A percentile compares a stretch with the other conserved stretches of the same genome.
Conservation (phyloP, 2,797 vertebrate species). For the Leuciscus waleckii region DNA sequence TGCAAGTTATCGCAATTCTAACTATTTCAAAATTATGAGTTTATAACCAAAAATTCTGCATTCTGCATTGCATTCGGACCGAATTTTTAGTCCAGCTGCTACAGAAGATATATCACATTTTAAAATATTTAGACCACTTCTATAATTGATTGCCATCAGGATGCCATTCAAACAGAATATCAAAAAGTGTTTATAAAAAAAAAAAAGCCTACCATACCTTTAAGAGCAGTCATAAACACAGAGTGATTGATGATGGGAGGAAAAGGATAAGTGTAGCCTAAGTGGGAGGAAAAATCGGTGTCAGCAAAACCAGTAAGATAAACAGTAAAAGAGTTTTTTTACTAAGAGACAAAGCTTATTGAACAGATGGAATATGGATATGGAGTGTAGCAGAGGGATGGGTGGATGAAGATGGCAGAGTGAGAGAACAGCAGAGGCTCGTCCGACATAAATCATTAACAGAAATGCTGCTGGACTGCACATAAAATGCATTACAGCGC, state of each 20-base stretch:
- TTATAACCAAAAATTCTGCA: background rate
- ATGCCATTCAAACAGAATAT: background rate
- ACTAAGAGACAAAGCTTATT: background rate
- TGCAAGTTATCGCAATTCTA: too few species aligned
- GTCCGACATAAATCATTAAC: slow-evolving; percentile 41
- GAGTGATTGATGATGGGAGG: slow-evolving; percentile 9
- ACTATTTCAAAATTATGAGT: too few species aligned
- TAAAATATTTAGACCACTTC: background rate
- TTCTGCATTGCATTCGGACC: too few species aligned
- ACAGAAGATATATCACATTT: too few species aligned
- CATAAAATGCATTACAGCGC: slow-evolving; percentile 29
- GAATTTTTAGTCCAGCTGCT: too few species aligned
- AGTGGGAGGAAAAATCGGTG: slow-evolving; percentile 1
- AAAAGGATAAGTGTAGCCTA: background rate
- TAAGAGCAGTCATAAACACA: slow-evolving; percentile 54
- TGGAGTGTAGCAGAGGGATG: background rate
- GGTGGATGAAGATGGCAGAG: background rate
- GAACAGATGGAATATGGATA: slow-evolving; percentile 11
- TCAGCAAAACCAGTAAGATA: slow-evolving; percentile 16
- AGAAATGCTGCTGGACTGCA: slow-evolving; percentile 35
- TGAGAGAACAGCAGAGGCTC: slow-evolving; percentile 27
- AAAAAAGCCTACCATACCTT: background rate
- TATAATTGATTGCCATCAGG: background rate
- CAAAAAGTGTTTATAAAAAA: background rate
- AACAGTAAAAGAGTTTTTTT: background rate